These are phyloP conservation scores for Drosophila incognita DNA, from an alignment of 2,888 invertebrate species.

Conservation along the genomic window DNA sequence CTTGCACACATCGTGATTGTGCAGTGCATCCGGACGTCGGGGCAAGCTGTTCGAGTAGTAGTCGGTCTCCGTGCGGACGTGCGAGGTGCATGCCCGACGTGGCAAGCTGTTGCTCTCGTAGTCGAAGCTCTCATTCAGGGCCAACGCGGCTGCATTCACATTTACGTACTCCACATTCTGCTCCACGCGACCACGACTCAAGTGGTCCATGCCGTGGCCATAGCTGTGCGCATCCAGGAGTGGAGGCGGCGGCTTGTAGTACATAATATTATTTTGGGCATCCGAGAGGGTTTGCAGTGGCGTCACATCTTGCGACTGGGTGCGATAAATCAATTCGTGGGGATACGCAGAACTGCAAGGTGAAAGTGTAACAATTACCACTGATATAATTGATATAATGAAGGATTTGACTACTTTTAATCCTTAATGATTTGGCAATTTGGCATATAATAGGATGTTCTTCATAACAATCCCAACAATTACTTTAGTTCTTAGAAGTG, in stretches of 20 bases:
- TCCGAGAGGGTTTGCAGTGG: slow-evolving; percentile 68
- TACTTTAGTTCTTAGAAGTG: background rate
- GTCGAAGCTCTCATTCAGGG: slow-evolving; percentile 79
- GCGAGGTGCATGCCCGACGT: slow-evolving; percentile 83
- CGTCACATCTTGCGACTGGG: slow-evolving; percentile 90
- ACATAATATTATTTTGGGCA: slow-evolving; percentile 79
- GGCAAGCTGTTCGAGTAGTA: slow-evolving; percentile 84
- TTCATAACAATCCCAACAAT: background rate
- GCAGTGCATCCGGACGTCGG: slow-evolving; percentile 78
- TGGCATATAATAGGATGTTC: background rate
- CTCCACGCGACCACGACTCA: slow-evolving; percentile 63
- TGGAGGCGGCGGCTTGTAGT: slow-evolving; percentile 83
- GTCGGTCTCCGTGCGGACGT: slow-evolving; percentile 81
- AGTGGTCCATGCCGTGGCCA: slow-evolving; percentile 68
- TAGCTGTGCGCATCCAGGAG: slow-evolving; percentile 71
- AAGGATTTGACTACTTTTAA: background rate
- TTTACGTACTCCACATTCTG: slow-evolving; percentile 75
- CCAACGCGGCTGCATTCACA: slow-evolving; percentile 70
- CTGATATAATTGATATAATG: background rate
- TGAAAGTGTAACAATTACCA: background rate
- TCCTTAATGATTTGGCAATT: background rate
- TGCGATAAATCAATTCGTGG: slow-evolving; percentile 92
- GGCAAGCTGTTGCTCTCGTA: slow-evolving; percentile 85
- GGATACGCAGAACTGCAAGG: slow-evolving; percentile 54
- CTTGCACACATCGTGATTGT: slow-evolving; percentile 82